These are phyloP conservation scores for Athetis lepigone DNA, from an alignment of 2,888 invertebrate species.

Conservation along the genomic window DNA sequence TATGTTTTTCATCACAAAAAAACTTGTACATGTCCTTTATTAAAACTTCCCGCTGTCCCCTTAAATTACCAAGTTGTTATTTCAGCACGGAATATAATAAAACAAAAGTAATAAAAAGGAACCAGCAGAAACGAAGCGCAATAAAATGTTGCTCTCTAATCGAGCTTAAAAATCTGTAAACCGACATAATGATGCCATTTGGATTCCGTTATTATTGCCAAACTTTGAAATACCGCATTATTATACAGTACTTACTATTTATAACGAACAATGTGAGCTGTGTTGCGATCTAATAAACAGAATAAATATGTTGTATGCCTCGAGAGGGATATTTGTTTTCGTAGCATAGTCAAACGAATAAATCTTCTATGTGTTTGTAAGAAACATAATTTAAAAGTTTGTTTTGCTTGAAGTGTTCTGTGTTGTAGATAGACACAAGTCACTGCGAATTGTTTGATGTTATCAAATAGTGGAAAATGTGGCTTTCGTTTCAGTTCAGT, in stretches of 20 bases:
- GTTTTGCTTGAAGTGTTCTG: conserved; percentile 51
- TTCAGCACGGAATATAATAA: conserved; percentile 45
- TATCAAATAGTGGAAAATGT: not conserved
- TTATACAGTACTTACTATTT: conserved; percentile 40
- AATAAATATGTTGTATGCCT: conserved; percentile 35
- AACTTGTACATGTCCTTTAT: conserved; percentile 25
- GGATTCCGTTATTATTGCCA: conserved; percentile 26
- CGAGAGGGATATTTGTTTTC: conserved; percentile 57
- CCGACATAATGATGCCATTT: conserved; percentile 29
- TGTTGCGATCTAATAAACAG: conserved; percentile 53
- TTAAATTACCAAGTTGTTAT: conserved; percentile 45
- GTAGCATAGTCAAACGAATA: conserved; percentile 53
- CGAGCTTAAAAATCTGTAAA: conserved; percentile 33
- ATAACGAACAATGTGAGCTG: conserved; percentile 37
- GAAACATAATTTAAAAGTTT: conserved; percentile 60
- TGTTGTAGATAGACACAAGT: conserved; percentile 29
- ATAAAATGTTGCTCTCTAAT: conserved; percentile 37
- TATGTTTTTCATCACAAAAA: conserved; percentile 13
- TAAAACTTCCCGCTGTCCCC: conserved; percentile 26
- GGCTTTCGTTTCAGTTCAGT: not conserved
- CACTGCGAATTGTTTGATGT: conserved; percentile 26
- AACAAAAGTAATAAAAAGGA: conserved; percentile 51
- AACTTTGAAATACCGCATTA: conserved; percentile 33
- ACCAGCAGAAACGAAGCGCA: conserved; percentile 32
- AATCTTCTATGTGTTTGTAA: conserved; percentile 53